Conservation (phyloP, 2,113 vertebrate species). For the Coracopsis vasa region DNA sequence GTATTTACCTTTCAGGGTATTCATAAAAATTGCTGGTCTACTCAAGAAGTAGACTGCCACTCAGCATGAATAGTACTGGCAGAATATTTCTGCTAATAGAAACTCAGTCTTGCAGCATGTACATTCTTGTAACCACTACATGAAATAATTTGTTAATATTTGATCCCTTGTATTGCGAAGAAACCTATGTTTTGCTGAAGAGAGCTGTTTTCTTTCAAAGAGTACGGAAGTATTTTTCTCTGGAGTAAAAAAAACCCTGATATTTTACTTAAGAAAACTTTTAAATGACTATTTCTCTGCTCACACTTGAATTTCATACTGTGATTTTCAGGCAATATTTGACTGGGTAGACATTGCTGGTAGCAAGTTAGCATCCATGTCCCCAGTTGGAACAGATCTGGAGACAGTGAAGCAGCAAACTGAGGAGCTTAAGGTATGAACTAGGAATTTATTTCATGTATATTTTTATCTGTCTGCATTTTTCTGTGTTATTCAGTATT, state of each 20-base stretch:
- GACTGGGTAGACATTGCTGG: slow-evolving; percentile 98
- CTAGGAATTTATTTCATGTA: background rate
- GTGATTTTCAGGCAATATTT: slow-evolving; percentile 88
- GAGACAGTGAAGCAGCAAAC: slow-evolving; percentile 99
- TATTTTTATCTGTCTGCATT: background rate
- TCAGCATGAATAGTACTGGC: background rate
- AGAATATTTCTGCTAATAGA: background rate
- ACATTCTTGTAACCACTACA: background rate
- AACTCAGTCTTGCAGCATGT: background rate
- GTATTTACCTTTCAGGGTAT: background rate
- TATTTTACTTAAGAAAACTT: background rate
- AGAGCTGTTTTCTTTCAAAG: background rate
- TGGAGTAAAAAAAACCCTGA: background rate
- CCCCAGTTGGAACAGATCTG: slow-evolving; percentile 94
- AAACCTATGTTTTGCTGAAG: background rate
- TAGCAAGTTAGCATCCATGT: slow-evolving; percentile 92
- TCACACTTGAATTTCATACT: background rate
- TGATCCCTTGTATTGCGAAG: background rate
- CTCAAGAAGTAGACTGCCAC: background rate
- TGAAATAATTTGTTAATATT: background rate
- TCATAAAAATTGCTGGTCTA: background rate
- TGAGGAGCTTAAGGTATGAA: slow-evolving; percentile 92
- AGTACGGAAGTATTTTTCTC: background rate
- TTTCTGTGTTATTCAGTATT: background rate
- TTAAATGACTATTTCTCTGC: background rate